Percentiles rank a stretch among this genome's conserved stretches.
These are phyloP conservation scores for Nipponia nippon DNA, from an alignment of 2,113 vertebrate genomes.

Conservation along the genomic window DNA sequence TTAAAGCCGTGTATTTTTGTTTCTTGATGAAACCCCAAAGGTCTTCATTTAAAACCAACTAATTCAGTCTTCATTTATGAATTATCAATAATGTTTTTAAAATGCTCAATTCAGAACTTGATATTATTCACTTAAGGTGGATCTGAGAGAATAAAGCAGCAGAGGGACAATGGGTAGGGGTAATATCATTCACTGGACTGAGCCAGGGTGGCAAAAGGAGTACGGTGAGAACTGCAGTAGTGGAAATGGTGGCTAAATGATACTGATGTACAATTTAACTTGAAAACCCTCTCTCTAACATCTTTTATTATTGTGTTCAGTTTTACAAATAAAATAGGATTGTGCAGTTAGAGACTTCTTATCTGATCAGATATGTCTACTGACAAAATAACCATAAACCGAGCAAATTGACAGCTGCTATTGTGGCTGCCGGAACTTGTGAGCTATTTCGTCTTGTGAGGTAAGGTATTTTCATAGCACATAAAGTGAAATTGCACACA, in stretches of 20 bases:
- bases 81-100: neutral
- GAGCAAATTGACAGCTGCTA: neutral
- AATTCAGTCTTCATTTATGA: neutral
- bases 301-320: neutral
- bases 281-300: neutral
- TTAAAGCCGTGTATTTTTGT: neutral
- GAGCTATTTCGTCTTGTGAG: neutral
- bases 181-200: neutral
- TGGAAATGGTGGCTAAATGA: neutral
- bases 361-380: neutral
- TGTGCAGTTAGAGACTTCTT: neutral
- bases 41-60: neutral
- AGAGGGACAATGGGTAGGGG: neutral
- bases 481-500: neutral
- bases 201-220: neutral
- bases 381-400: neutral
- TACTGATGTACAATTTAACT: neutral
- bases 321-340: neutral
- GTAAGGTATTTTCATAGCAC: neutral
- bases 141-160: neutral
- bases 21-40: neutral
- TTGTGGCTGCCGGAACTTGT: neutral
- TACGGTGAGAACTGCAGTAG: neutral
- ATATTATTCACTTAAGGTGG: neutral
- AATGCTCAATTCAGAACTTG: neutral